phyloP scores from a whole-genome alignment of 2,113 vertebrate species.

The Sterna hirundo region DNA sequence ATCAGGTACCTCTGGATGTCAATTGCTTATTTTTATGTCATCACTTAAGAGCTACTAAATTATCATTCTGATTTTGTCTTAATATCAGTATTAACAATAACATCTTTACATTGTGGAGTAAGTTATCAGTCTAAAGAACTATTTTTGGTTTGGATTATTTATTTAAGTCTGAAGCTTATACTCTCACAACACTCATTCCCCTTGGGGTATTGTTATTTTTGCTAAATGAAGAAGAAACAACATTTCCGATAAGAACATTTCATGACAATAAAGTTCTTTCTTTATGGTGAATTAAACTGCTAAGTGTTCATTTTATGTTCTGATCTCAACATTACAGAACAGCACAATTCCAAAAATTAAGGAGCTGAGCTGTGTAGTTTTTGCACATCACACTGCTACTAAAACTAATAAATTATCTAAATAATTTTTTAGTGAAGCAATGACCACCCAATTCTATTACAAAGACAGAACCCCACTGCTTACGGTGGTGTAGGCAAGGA shows the following conservation, averaged over 20 bases:
- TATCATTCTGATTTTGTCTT: background rate
- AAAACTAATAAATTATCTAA: background rate
- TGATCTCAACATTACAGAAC: constrained; percentile 15
- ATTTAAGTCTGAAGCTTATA: constrained; percentile 35
- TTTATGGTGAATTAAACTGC: constrained; percentile 67
- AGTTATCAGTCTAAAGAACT: background rate
- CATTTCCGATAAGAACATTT: constrained; percentile 50
- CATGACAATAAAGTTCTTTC: constrained; percentile 53
- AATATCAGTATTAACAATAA: background rate
- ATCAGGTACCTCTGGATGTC: background rate
- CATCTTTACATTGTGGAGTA: background rate
- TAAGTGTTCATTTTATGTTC: constrained; percentile 59
- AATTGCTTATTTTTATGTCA: background rate
- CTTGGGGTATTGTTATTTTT: constrained; percentile 65
- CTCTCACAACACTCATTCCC: background rate
- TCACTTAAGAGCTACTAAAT: background rate
- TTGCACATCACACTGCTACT: background rate
- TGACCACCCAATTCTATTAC: background rate
- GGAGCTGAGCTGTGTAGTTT: background rate
- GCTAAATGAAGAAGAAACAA: constrained; percentile 67
- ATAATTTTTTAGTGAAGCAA: background rate
- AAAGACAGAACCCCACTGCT: background rate
- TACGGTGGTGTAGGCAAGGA: background rate
- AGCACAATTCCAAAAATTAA: constrained; percentile 41
- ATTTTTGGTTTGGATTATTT: constrained; percentile 39